Evolutionary conservation across 2,797 vertebrate genomes (phyloP).

Genomic region (Enteromius afrohamiltoni): DNA sequence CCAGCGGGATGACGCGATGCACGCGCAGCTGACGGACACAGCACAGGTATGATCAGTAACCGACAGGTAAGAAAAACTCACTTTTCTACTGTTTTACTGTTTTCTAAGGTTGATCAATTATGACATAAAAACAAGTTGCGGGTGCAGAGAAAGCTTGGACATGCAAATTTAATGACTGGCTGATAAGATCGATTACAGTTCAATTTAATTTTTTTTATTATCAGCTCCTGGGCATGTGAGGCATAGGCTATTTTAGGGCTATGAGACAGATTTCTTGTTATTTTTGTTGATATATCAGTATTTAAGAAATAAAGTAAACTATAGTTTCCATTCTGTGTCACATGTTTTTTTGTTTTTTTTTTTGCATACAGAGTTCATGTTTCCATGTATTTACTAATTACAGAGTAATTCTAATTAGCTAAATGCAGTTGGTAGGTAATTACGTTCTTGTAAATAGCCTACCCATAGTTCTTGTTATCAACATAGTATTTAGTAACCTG

Average conservation of each 20-base stretch:
- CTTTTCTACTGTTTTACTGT: not conserved
- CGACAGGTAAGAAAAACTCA: not conserved
- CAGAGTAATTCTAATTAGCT: not conserved
- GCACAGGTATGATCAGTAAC: conserved; percentile 28
- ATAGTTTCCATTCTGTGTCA: not conserved
- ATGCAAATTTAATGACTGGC: conserved; percentile 3
- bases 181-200: not conserved
- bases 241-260: too few species aligned
- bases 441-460: not conserved
- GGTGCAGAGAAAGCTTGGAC: not conserved
- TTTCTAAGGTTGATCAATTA: too few species aligned
- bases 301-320: not conserved
- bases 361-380: not conserved
- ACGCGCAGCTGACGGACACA: conserved; percentile 42
- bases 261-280: too few species aligned
- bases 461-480: not conserved
- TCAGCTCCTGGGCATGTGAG: not conserved
- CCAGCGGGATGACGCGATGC: not conserved
- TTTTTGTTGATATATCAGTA: not conserved
- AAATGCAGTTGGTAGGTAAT: not conserved
- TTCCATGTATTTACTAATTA: not conserved
- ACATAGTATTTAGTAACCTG: not conserved
- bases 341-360: not conserved
- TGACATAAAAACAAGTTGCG: too few species aligned
- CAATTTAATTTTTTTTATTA: not conserved